These are phyloP conservation scores for Strongylocentrotus purpuratus DNA, from an alignment of 35 echinoderm and acorn worm species.

Conservation along the genomic window DNA sequence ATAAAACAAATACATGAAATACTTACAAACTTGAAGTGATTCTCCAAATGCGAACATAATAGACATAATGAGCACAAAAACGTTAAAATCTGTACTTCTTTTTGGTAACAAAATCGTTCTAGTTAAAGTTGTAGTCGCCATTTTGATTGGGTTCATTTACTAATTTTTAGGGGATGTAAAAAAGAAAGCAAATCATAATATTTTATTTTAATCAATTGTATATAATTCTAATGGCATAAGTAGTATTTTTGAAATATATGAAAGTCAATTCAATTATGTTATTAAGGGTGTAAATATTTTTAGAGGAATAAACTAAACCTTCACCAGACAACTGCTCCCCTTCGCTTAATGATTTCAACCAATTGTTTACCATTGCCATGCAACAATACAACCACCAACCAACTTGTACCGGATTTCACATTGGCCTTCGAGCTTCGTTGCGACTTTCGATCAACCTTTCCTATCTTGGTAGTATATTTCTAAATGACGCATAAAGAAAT, in stretches of 20 bases:
- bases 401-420: background rate
- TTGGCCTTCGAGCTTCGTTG: too few species aligned
- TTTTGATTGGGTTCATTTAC: background rate
- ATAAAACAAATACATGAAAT: background rate
- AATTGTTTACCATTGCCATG: constrained; percentile 2
- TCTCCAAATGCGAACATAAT: background rate
- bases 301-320: background rate
- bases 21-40: background rate
- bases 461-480: too few species aligned
- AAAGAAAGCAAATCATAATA: background rate
- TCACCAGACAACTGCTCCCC: background rate
- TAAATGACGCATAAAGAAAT: too few species aligned
- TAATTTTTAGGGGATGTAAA: background rate
- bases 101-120: background rate
- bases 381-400: background rate
- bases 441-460: too few species aligned
- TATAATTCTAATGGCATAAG: background rate
- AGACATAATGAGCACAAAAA: background rate
- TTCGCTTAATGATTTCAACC: background rate
- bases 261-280: background rate
- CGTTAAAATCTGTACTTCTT: background rate
- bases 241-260: background rate
- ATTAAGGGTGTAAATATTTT: background rate
- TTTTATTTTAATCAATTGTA: background rate
- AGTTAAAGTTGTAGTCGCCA: background rate